Base-by-base conservation (phyloP, 2,888 invertebrate species). In the Orthosia incerta region DNA sequence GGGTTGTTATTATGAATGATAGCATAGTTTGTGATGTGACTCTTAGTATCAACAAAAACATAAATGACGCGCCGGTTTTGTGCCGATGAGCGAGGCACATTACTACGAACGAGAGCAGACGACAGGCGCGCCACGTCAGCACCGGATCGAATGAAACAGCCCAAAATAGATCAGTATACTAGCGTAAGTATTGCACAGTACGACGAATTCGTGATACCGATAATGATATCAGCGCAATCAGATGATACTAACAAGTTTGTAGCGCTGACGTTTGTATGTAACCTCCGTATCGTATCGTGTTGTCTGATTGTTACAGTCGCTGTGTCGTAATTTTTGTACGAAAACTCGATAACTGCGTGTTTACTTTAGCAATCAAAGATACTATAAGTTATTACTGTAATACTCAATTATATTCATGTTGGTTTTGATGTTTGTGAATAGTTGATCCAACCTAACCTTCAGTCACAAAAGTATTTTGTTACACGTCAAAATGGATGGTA, bases 151-250 rank as follows among this genome's bases (percentile, higher is more conserved):
- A 90, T 86, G 87, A 82, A 88, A 89, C 75, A 71, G 85, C 89
- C 88, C 82, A 91, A 93, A 93, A 93, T 92, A 92, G 90, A 89
- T 87, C 83, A 87, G 79, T 82, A 61, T 31, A 86, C 83, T 86
- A 87, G 87, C 87, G 90, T 92, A 91, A 90, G 90, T 92, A 91
- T 86, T 74, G 83, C 72, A 86, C 77, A 79, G 82, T 80, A 76
- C 77, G 86, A 82, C 86, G 76, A 86, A 84, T 86, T 79, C 84
- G 84, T 84, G 78, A 85, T 85, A 83, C 82, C 80, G 89, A 88
- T 89, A 87, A 85, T 84, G 84, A 87, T 88, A 89, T 80, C 79
- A 77, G 80, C 77, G 69, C 76, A 77, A 83, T 85, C 85, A 75
- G 82, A 82, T 79, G 78, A 85, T 85, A 75, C 62, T 72, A 60